Evolutionary conservation across 2,888 invertebrate genomes (phyloP).

Genomic region (Ditylenchus weischeri): DNA sequence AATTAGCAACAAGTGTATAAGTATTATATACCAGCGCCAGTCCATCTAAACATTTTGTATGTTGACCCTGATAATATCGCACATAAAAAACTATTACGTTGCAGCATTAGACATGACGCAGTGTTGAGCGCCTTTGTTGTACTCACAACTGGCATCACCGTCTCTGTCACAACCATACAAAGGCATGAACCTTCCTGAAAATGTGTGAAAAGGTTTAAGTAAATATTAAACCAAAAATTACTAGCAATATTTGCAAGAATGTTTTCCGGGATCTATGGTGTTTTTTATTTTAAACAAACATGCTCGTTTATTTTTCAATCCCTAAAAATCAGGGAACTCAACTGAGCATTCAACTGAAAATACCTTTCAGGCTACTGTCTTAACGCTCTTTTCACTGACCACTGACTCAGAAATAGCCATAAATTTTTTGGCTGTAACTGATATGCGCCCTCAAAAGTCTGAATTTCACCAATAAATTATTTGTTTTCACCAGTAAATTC

Average conservation of each 20-base stretch:
- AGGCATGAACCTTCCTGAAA: constrained; percentile 75
- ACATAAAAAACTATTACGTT: constrained; percentile 22
- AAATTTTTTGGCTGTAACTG: too few relatives aligned
- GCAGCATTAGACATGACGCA: constrained; percentile 38
- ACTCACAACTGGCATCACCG: constrained; percentile 77
- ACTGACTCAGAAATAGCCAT: too few relatives aligned
- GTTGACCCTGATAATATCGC: not conserved
- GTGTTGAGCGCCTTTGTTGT: constrained; percentile 71
- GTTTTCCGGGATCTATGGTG: too few relatives aligned
- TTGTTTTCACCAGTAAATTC: too few relatives aligned
- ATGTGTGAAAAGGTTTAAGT: not conserved
- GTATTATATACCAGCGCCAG: constrained; percentile 29
- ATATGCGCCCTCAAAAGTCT: too few relatives aligned
- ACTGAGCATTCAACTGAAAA: not conserved
- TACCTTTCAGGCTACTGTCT: too few relatives aligned
- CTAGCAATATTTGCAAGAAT: too few relatives aligned
- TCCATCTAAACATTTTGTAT: constrained; percentile 63
- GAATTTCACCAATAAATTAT: too few relatives aligned
- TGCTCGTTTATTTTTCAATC: not conserved
- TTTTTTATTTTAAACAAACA: too few relatives aligned
- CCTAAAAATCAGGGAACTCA: not conserved
- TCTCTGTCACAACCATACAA: constrained; percentile 86
- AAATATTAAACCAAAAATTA: too few relatives aligned
- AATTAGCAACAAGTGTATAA: too few relatives aligned
- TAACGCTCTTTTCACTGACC: too few relatives aligned